Conservation (phyloP, 1,140 invertebrate species). For the Saccostrea glomerata region DNA sequence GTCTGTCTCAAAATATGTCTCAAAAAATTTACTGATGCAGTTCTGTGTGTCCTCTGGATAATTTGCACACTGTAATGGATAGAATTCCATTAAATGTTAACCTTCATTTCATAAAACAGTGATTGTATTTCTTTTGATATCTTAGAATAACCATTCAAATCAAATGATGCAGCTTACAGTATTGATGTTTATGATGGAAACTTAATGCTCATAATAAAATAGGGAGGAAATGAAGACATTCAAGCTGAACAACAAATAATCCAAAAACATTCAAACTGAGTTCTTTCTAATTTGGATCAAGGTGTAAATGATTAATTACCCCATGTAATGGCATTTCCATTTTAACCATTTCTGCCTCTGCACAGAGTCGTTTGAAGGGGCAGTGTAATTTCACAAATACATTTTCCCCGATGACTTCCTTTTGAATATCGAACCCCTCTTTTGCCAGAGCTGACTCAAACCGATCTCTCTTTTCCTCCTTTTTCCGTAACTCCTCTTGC, state of each 20-base stretch:
- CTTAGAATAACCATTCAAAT: no score
- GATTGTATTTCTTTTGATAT: no score
- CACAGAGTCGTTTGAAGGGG: constrained; percentile 75
- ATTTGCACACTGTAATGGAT: constrained; percentile 63
- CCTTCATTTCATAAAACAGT: no score
- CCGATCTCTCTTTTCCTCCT: constrained; percentile 50
- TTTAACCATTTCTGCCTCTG: constrained; percentile 76
- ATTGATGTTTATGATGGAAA: no score
- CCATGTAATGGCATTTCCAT: constrained; percentile 76
- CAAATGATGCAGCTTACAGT: no score
- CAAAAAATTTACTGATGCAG: constrained; percentile 49
- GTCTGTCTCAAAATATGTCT: constrained; percentile 69
- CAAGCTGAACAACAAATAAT: neutral
- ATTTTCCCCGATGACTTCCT: constrained; percentile 66
- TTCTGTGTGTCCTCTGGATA: constrained; percentile 48
- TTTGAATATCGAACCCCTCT: constrained; percentile 58
- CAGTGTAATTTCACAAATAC: constrained; percentile 75
- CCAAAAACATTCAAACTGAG: neutral
- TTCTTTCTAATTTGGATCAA: neutral
- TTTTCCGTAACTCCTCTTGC: constrained; percentile 46
- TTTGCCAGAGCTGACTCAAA: constrained; percentile 45
- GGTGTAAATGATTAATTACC: constrained; percentile 57
- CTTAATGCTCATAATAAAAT: no score
- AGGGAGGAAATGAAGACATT: neutral
- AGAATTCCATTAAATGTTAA: neutral